A percentile compares a stretch with the other conserved stretches of the same genome.
These are phyloP conservation scores for Cataglyphis livida DNA, from an alignment of 2,888 invertebrate species.

Conservation along the genomic window DNA sequence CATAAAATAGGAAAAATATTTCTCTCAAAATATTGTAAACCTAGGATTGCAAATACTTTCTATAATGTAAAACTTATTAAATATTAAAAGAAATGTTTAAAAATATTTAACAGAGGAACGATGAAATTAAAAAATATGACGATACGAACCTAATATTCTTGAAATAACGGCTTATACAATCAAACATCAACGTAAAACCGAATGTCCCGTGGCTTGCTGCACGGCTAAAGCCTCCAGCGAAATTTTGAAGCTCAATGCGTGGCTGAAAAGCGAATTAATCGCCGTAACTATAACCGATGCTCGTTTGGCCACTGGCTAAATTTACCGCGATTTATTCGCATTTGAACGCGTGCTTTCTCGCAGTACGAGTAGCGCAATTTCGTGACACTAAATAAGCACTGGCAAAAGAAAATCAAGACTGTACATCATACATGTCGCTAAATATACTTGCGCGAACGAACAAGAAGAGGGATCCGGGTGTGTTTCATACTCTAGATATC, in stretches of 20 bases:
- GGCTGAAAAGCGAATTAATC: constrained; percentile 37
- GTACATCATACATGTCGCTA: constrained; percentile 54
- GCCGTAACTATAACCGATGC: constrained; percentile 26
- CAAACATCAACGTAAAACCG: background rate
- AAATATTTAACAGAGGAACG: background rate
- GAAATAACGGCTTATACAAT: background rate
- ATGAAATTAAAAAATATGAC: background rate
- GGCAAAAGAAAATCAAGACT: constrained; percentile 54
- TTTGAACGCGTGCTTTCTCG: constrained; percentile 1
- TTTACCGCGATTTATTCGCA: constrained; percentile 42
- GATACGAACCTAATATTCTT: background rate
- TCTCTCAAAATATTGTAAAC: constrained; percentile 20
- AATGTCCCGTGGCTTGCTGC: constrained; percentile 12
- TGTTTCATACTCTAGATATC: constrained; percentile 46
- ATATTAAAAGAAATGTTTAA: background rate
- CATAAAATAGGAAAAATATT: background rate
- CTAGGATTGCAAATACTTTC: background rate
- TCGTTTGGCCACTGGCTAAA: constrained; percentile 19
- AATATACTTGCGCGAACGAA: constrained; percentile 64
- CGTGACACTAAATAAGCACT: constrained; percentile 32
- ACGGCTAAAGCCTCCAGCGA: constrained; percentile 10
- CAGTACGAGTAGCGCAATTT: background rate
- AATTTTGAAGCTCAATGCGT: constrained; percentile 22
- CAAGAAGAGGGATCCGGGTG: constrained; percentile 13
- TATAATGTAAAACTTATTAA: background rate